Evolutionary conservation across 2,888 invertebrate species (phyloP), one percentile per base, ranked within the genome.

Genomic region (Trypoxylon attenuatum): DNA sequence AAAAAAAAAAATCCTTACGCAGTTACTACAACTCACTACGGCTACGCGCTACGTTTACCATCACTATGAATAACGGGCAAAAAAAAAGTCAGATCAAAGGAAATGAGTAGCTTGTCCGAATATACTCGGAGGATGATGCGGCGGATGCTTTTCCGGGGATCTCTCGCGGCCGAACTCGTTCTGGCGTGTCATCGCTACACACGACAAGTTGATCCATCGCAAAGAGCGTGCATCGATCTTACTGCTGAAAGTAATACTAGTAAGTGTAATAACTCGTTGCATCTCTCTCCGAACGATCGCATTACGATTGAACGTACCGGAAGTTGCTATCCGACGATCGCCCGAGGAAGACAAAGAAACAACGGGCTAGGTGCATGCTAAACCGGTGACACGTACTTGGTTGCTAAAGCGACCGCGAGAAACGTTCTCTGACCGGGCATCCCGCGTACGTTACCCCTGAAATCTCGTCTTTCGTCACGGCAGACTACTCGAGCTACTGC

Each of bases 41-140:
- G 16, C 66, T 69, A 69, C 66, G 62, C 53, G 41, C 66, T 69
- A 70, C 53, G 25, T 33, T 51, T 47, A 65, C 59, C 63, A 67
- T 62, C 50, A 62, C 67, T 69, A 69, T 38, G 41, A 18, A 45
- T 54, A 50, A n/a, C n/a, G n/a, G n/a, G n/a, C n/a, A n/a, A n/a
- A 62, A 38, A 21, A 39, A 4, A 27, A 60, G 43, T 49, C 39
- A 43, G 25, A 29, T 46, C 43, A 10, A 53, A 23, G 25, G 23
- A 13, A 46, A 22, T 25, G 55, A 18, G 38, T 8, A 15, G 52
- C 42, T 43, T 33, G 59, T 42, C 23, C 15, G 42, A 55, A n/a
- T n/a, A n/a, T n/a, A n/a, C n/a, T n/a, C n/a, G n/a, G n/a, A 25
- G 45, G 27, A 51, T 2, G 10, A 22, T 3, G n/a, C 19, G 49